Evolutionary conservation across 2,888 invertebrate genomes (phyloP).

Genomic region (Parnassius mnemosyne): DNA sequence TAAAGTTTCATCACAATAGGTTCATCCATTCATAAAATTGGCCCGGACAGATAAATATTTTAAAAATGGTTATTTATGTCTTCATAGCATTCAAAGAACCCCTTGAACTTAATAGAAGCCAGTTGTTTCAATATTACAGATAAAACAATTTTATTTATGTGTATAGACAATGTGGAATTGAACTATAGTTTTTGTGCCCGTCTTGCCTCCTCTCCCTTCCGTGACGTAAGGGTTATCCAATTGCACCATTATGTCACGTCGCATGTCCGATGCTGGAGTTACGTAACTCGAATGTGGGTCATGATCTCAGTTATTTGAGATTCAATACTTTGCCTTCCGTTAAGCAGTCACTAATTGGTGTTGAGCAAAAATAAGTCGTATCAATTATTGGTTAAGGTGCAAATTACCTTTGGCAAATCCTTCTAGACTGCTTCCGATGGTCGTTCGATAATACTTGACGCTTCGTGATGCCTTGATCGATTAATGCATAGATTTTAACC

Average conservation of each 20-base stretch:
- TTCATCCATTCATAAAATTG: too few relatives aligned
- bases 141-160: too few relatives aligned
- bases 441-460: background rate
- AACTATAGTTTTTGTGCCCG: background rate
- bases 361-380: conserved; percentile 1
- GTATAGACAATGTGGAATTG: too few relatives aligned
- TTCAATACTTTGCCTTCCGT: conserved; percentile 11
- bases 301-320: conserved; percentile 17
- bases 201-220: background rate
- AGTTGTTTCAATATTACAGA: too few relatives aligned
- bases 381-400: background rate
- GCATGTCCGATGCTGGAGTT: conserved; percentile 11
- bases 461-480: background rate
- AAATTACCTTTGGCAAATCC: background rate
- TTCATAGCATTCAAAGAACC: too few relatives aligned
- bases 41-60: too few relatives aligned
- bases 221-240: conserved; percentile 14
- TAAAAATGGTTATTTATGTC: too few relatives aligned
- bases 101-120: too few relatives aligned
- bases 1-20: too few relatives aligned
- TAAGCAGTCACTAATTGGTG: background rate
- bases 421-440: background rate
- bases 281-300: conserved; percentile 13
- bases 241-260: conserved; percentile 12
- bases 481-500: background rate